Percentiles rank a stretch among this genome's conserved stretches.
phyloP scores from a whole-genome alignment of 2,888 invertebrate genomes.

The Hypomecis punctinalis region DNA sequence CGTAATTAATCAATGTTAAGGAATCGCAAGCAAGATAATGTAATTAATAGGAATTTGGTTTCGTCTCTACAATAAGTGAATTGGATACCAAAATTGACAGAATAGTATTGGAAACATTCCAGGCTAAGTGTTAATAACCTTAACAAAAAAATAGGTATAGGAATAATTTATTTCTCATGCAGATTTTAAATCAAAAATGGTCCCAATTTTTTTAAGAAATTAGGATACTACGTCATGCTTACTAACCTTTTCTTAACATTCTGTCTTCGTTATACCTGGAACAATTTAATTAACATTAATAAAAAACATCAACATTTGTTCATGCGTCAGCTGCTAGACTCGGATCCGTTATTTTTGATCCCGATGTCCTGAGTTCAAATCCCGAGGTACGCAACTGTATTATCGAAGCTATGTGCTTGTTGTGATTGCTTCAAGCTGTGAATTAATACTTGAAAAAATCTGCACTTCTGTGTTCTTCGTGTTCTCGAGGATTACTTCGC shows the following conservation, averaged over 20 bases:
- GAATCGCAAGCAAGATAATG: slow-evolving; percentile 14
- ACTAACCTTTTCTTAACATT: slow-evolving; percentile 77
- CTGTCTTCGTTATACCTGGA: slow-evolving; percentile 72
- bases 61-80: not conserved
- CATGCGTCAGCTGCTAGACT: not conserved
- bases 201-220: not conserved
- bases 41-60: no score
- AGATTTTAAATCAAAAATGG: not conserved
- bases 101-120: not conserved
- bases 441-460: no score
- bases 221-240: slow-evolving; percentile 22
- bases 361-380: no score
- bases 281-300: slow-evolving; percentile 54
- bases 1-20: slow-evolving; percentile 6
- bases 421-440: no score
- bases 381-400: no score
- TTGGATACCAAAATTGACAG: no score
- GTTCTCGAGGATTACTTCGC: no score
- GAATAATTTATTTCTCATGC: not conserved
- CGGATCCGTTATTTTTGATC: no score
- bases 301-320: slow-evolving; percentile 10
- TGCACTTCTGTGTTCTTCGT: no score
- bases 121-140: not conserved
- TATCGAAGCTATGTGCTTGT: no score
- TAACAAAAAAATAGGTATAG: not conserved